phyloP scores from a whole-genome alignment of 1,140 invertebrate species.

The Drosophila trapezifrons region DNA sequence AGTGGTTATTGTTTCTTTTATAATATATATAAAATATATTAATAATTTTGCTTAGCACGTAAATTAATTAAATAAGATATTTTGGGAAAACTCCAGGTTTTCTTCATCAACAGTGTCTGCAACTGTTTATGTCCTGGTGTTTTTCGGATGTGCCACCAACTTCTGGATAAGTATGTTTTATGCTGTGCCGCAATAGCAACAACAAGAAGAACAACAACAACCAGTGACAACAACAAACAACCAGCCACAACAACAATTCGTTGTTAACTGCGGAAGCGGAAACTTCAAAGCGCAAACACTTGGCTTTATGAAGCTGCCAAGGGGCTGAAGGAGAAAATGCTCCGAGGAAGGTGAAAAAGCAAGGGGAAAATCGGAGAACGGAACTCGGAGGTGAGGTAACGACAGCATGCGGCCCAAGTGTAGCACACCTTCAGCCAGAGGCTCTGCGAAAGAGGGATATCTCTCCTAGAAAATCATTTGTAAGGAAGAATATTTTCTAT shows the following conservation, averaged over 20 bases:
- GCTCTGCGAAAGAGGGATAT: not conserved
- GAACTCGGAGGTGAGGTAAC: constrained; percentile 10
- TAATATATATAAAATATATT: not conserved
- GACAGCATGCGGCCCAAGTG: constrained; percentile 24
- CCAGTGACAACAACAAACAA: constrained; percentile 18
- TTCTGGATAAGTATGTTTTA: constrained; percentile 75
- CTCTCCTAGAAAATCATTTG: not conserved
- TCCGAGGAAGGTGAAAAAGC: not conserved
- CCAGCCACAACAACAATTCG: constrained; percentile 45
- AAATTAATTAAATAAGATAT: not conserved
- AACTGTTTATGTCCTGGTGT: constrained; percentile 16
- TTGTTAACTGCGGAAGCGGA: constrained; percentile 71
- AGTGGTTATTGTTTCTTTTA: no score
- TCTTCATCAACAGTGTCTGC: not conserved
- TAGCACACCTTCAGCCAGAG: constrained; percentile 26
- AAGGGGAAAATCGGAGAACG: constrained; percentile 2
- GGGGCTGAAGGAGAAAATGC: constrained; percentile 14
- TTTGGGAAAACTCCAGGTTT: no score
- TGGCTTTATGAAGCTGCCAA: constrained; percentile 67
- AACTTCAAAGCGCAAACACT: constrained; percentile 79
- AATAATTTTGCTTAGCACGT: not conserved
- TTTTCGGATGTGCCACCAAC: constrained; percentile 68
- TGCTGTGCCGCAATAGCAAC: constrained; percentile 50
- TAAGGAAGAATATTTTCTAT: not conserved
- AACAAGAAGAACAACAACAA: constrained; percentile 17